These are phyloP conservation scores for Blastomussa wellsi DNA, from an alignment of 92 coral and sea anemone genomes.

Conservation along the genomic window DNA sequence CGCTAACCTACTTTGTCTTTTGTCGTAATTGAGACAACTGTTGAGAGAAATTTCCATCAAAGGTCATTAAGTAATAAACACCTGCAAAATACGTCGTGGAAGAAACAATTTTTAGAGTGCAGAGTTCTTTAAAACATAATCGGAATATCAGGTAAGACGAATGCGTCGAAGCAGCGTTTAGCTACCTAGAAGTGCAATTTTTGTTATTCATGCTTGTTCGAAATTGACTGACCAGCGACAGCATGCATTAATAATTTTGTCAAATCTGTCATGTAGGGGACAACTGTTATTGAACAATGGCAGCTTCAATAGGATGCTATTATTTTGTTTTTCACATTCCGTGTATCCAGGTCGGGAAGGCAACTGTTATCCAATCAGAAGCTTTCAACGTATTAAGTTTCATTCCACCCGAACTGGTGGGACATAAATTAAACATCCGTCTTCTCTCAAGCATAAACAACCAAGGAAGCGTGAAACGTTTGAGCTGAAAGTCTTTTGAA, in stretches of 20 bases:
- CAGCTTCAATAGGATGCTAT: not conserved
- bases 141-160: too few relatives aligned
- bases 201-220: too few relatives aligned
- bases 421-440: constrained; percentile 35
- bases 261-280: not conserved
- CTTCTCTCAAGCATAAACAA: constrained; percentile 24
- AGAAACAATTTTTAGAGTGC: not conserved
- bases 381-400: not conserved
- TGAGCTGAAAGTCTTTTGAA: not conserved
- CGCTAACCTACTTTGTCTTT: not conserved
- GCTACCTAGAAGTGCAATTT: not conserved
- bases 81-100: not conserved
- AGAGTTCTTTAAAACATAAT: not conserved
- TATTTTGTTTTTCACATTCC: not conserved
- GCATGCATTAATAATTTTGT: not conserved
- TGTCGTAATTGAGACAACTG: constrained; percentile 34
- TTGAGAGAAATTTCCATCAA: constrained; percentile 22
- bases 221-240: not conserved
- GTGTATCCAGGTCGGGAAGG: not conserved
- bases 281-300: constrained; percentile 5
- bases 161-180: not conserved
- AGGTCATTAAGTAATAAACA: constrained; percentile 34
- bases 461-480: not conserved
- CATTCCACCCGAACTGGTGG: constrained; percentile 23
- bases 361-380: constrained; percentile 19